These are phyloP conservation scores for Brachionus rotundiformis DNA, from an alignment of 1,140 invertebrate genomes.

Conservation along the genomic window DNA sequence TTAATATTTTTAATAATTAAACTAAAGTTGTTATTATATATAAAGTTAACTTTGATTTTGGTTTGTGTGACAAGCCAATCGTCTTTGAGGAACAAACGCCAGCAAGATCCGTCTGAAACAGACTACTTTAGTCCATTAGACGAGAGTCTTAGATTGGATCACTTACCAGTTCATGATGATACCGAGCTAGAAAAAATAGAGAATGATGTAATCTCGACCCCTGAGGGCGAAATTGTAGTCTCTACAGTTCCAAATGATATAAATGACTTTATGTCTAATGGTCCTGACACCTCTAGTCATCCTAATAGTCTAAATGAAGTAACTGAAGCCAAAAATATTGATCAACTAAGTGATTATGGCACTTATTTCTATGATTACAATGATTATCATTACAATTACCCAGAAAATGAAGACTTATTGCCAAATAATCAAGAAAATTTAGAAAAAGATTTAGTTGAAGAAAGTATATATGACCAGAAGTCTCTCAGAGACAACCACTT, in stretches of 20 bases:
- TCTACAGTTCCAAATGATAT: background rate
- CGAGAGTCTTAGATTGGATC: constrained; percentile 5
- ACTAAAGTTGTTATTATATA: background rate
- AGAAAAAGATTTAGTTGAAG: background rate
- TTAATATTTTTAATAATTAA: background rate
- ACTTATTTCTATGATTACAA: background rate
- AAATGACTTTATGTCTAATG: background rate
- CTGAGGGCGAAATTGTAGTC: background rate
- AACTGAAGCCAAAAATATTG: background rate
- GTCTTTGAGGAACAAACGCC: background rate
- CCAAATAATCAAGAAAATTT: background rate
- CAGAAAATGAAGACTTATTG: background rate
- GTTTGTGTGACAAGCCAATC: background rate
- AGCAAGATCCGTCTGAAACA: constrained; percentile 5
- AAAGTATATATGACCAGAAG: background rate
- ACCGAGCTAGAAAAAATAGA: background rate
- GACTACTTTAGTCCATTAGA: background rate
- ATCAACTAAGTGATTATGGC: background rate
- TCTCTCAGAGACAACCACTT: background rate
- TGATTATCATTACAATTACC: background rate
- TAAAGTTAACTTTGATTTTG: background rate
- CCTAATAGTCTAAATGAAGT: background rate
- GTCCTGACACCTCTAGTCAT: background rate
- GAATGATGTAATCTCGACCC: background rate
- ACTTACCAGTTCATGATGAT: constrained; percentile 1